Base-by-base conservation (phyloP, 2,113 vertebrate genomes). In the Psittacula cyanocephala region DNA sequence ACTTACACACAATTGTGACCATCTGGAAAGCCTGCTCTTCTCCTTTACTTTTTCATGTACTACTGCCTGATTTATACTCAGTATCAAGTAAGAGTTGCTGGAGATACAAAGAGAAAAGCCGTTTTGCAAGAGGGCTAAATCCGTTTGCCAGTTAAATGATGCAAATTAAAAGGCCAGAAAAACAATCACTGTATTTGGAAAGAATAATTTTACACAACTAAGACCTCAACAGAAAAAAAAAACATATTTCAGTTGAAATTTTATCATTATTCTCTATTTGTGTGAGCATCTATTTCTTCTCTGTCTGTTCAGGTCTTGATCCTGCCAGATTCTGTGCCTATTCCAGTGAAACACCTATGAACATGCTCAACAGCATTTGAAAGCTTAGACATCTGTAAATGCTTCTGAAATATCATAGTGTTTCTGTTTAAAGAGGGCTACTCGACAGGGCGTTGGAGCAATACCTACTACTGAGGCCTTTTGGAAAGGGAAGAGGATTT, bases 121-220 rank as follows among this genome's bases (percentile, higher is more conserved):
- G 0, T 95, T 88, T 85, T 70, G 88, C 69, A 88, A 95, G 83
- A 91, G 37, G 63, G 46, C 74, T 76, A 8, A 33, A 72, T 55
- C 52, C 5, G 22, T 47, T 53, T 57, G 64, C 74, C 88, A 57
- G 63, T 46, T 59, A n/a, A 69, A 65, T 74, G 47, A 20, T 47
- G 39, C 76, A 53, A 95, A 95, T 82, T 64, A 35, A 91, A 95
- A 91, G 91, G 88, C 86, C 88, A 81, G 67, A 35, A 74, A 93
- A 78, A 78, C 81, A 91, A 86, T n/a, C 44, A 3, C 71, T 91
- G 88, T 31, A 49, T 91, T 89, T 82, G 88, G 85, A 82, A 91
- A 91, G 76, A 60, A 81, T 13, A 59, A 81, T 82, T 88, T 88
- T 74, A 78, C 85, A 88, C 84, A 85, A 64, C 80, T 47, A 52